Evolutionary conservation across 2,797 vertebrate species (phyloP), one percentile per base, ranked within the genome.

Genomic region (Gambelia wislizenii): DNA sequence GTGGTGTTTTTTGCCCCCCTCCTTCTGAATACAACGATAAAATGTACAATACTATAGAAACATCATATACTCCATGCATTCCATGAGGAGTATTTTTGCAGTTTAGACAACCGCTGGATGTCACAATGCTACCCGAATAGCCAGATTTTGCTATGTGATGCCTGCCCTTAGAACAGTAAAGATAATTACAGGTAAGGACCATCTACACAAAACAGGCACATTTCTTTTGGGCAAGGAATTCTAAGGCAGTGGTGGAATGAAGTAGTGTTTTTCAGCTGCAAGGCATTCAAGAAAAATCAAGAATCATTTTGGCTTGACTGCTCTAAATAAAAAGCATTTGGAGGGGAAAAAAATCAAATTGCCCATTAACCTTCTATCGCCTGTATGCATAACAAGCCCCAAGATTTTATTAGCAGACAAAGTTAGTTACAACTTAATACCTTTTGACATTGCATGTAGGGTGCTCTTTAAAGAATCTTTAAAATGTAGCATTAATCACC

Each of bases 401-500:
- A 84, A 90, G 88, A 81, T 91, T 80, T 74, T 89, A 86, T 89
- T 88, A 90, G 79, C 44, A 88, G 92, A 89, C 36, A 82, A 85
- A 91, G 67, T 90, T 93, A 22, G 9, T 87, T 89, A 78, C 64
- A 90, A 25, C 54, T 8, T 80, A 36, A 84, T 78, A 83, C 36
- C 36, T 69, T 88, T 80, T 72, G 39, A 70, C 36, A 39, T 59
- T 90, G 87, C 30, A 13, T 87, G 70, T 69, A 92, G 78, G 82
- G 49, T 22, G 83, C 59, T 72, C 77, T 91, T 78, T 80, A 83
- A 85, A 14, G 22, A 87, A 61, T 9, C 56, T 87, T 91, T 92
- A 91, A 91, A 90, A 90, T 83, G 85, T 72, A 64, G 22, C 87
- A 88, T 91, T 93, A 93, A 93, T 94, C 90, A 93, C 87, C 83